Percentiles rank a stretch among this genome's conserved stretches.
These are phyloP conservation scores for Amazona ochrocephala DNA, from an alignment of 2,797 vertebrate genomes.

Conservation along the genomic window DNA sequence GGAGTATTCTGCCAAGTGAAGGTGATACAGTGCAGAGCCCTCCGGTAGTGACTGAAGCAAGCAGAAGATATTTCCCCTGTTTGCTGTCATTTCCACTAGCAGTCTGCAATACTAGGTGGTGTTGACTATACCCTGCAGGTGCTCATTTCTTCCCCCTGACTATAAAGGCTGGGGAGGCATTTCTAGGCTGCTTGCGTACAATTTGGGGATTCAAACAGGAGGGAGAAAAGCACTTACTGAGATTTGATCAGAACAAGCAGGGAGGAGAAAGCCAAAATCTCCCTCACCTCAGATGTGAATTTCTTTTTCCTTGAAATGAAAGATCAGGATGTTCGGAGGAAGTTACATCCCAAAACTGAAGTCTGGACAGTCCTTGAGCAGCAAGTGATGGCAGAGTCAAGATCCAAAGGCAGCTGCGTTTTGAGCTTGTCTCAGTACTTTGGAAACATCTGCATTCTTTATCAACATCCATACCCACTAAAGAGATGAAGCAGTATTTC, in stretches of 20 bases:
- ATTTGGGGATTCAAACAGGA: background rate
- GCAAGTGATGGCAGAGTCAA: constrained; percentile 48
- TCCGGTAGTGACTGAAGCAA: background rate
- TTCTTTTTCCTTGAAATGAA: constrained; percentile 40
- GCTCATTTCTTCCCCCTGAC: background rate
- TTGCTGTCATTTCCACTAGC: background rate
- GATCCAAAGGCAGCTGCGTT: constrained; percentile 50
- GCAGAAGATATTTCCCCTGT: background rate
- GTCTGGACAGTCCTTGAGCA: constrained; percentile 66
- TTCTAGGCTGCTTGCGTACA: background rate
- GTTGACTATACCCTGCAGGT: background rate
- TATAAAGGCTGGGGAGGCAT: background rate
- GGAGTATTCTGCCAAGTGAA: background rate
- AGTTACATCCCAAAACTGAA: constrained; percentile 33
- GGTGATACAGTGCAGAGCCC: background rate
- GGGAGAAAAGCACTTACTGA: constrained; percentile 7
- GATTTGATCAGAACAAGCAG: background rate
- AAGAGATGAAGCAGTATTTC: constrained; percentile 55
- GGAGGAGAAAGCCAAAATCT: constrained; percentile 4
- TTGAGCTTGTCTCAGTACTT: constrained; percentile 64
- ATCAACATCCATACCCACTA: constrained; percentile 34
- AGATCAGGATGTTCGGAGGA: constrained; percentile 60
- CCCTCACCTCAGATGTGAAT: constrained; percentile 30
- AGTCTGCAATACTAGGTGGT: background rate
- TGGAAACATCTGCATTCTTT: constrained; percentile 67